A percentile compares a stretch with the other conserved stretches of the same genome.
phyloP scores from a whole-genome alignment of 2,113 vertebrate species.

The Neolamprologus cancellatus region DNA sequence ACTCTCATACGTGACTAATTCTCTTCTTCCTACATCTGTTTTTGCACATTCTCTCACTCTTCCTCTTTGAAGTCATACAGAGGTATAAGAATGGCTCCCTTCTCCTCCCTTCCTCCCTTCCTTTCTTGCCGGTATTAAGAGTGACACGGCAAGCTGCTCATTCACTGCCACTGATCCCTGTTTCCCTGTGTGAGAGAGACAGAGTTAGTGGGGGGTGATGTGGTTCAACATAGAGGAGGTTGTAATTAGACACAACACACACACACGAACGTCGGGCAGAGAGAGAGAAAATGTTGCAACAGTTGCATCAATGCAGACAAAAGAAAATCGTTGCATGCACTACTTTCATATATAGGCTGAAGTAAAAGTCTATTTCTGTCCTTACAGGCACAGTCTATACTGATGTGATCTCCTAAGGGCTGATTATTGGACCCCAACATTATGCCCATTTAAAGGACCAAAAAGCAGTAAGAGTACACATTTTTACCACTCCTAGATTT shows the following conservation, averaged over 20 bases:
- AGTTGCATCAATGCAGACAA: neutral
- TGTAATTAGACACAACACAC: conserved; percentile 44
- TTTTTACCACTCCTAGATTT: neutral
- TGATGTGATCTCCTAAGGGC: neutral
- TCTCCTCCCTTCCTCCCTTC: neutral
- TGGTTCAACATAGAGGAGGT: neutral
- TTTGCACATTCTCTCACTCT: neutral
- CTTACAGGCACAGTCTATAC: neutral
- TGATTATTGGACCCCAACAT: neutral
- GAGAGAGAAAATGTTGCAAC: neutral
- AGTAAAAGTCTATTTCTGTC: neutral
- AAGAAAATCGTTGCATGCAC: neutral
- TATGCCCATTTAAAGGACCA: neutral
- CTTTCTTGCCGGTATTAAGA: conserved; percentile 23
- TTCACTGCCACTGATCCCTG: conserved; percentile 68
- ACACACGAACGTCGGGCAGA: neutral
- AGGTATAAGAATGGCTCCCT: neutral
- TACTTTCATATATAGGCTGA: neutral
- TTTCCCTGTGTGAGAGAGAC: neutral
- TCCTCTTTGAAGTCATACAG: neutral
- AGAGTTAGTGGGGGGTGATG: conserved; percentile 41
- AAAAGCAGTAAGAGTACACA: neutral
- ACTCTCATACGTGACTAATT: neutral
- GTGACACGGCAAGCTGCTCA: conserved; percentile 44
- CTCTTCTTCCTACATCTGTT: neutral